Conservation (phyloP, 2,113 vertebrate species). For the Poeciliopsis retropinna region DNA sequence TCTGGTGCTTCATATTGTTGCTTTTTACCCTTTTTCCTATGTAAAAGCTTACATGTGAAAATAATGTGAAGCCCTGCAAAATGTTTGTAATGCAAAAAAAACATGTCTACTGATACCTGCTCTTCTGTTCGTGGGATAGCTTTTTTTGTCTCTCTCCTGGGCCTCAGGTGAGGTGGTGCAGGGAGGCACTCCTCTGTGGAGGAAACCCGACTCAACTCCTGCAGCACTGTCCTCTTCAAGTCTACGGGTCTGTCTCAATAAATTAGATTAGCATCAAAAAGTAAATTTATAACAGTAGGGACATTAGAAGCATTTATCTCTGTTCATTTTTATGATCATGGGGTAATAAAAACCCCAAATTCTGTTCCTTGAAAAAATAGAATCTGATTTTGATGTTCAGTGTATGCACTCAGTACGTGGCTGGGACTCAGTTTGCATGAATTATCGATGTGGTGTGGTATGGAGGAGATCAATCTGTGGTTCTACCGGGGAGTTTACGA, state of each 20-base stretch:
- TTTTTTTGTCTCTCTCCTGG: constrained; percentile 33
- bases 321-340: background rate
- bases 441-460: background rate
- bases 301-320: background rate
- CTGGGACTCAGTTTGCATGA: background rate
- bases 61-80: constrained; percentile 84
- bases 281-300: background rate
- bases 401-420: background rate
- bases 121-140: constrained; percentile 54
- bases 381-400: background rate
- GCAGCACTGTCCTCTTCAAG: constrained; percentile 33
- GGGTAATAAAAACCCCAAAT: background rate
- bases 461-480: background rate
- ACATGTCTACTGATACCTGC: constrained; percentile 82
- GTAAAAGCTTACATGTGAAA: constrained; percentile 75
- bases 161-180: constrained; percentile 45
- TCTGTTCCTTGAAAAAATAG: background rate
- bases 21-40: constrained; percentile 66
- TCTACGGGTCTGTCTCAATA: background rate
- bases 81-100: constrained; percentile 73
- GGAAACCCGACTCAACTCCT: constrained; percentile 42
- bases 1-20: constrained; percentile 75
- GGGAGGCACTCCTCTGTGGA: constrained; percentile 24
- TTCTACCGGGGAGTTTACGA: no score
- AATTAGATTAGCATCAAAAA: background rate